phyloP scores from a whole-genome alignment of 2,113 vertebrate species.

The Ptyas mucosa region DNA sequence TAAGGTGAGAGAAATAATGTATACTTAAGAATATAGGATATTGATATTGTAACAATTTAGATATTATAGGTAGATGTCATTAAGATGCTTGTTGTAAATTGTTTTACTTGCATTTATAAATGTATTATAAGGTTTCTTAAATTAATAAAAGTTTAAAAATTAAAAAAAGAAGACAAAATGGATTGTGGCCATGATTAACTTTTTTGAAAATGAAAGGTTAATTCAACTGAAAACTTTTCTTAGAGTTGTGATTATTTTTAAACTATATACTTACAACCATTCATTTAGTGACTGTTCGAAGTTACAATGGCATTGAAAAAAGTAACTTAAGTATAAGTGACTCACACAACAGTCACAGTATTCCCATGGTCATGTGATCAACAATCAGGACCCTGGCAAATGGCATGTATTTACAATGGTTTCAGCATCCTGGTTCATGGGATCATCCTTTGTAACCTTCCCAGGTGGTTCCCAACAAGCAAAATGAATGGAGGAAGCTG shows the following conservation, averaged over 20 bases:
- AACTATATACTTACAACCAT: background rate
- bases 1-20: no score
- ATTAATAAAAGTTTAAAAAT: no score
- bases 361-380: background rate
- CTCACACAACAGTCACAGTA: background rate
- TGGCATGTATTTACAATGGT: background rate
- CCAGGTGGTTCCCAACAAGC: background rate
- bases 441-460: background rate
- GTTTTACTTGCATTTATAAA: no score
- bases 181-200: background rate
- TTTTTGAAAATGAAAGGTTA: background rate
- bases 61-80: no score
- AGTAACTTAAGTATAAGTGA: background rate
- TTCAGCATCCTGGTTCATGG: background rate
- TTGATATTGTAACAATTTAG: no score
- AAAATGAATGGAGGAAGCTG: background rate
- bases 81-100: no score
- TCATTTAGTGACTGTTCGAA: background rate
- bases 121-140: no score
- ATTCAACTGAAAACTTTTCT: background rate
- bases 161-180: no score
- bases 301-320: background rate
- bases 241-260: background rate
- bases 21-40: no score
- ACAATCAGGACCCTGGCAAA: background rate